phyloP scores from a whole-genome alignment of 2,113 vertebrate species.

The Dicentrarchus labrax region DNA sequence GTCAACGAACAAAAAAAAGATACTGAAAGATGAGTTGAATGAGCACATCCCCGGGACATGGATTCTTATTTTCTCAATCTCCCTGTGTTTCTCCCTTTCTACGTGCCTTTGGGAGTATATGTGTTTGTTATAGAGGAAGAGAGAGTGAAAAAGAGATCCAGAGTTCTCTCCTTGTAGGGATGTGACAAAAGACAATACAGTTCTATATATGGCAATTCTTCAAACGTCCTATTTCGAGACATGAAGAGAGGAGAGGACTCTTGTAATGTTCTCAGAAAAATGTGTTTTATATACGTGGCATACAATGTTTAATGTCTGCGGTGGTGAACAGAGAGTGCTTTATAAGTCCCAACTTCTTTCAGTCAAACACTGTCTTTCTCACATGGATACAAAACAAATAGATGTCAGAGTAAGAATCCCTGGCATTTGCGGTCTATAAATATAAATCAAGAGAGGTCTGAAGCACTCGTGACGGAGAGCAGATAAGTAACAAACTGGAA shows the following conservation, averaged over 20 bases:
- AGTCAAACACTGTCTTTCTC: constrained; percentile 40
- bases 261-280: constrained; percentile 33
- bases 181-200: constrained; percentile 44
- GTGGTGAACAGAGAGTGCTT: constrained; percentile 39
- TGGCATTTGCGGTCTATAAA: constrained; percentile 68
- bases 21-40: constrained; percentile 18
- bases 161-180: constrained; percentile 60
- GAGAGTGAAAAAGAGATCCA: constrained; percentile 9
- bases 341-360: constrained; percentile 21
- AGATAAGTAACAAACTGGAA: constrained; percentile 62
- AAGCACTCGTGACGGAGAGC: constrained; percentile 48
- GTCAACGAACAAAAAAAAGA: constrained; percentile 29
- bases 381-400: constrained; percentile 63
- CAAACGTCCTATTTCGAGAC: constrained; percentile 39
- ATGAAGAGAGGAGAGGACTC: constrained; percentile 5
- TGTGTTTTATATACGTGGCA: constrained; percentile 12
- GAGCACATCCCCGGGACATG: not conserved
- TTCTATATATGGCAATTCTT: constrained; percentile 56
- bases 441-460: constrained; percentile 66
- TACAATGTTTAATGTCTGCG: constrained; percentile 27
- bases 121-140: constrained; percentile 30
- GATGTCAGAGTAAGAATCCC: constrained; percentile 60
- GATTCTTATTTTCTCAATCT: constrained; percentile 12
- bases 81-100: not conserved
- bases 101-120: not conserved